These are phyloP conservation scores for Notodonta dromedarius DNA, from an alignment of 2,888 invertebrate genomes.

Conservation along the genomic window DNA sequence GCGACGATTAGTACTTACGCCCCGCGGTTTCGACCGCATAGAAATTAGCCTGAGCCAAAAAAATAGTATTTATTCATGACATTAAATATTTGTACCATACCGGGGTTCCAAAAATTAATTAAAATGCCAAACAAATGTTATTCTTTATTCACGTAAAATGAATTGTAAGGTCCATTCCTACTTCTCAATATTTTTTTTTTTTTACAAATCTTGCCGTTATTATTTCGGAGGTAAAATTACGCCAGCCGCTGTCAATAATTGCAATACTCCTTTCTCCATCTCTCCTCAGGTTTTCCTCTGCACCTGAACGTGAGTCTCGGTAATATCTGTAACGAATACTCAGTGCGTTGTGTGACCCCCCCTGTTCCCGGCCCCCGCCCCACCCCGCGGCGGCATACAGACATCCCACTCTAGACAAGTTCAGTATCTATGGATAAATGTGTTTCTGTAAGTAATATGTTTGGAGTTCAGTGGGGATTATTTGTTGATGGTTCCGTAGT, in stretches of 20 bases:
- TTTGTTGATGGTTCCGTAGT: too few species aligned
- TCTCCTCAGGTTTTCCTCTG: slow-evolving; percentile 48
- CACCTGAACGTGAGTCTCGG: slow-evolving; percentile 55
- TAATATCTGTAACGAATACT: slow-evolving; percentile 65
- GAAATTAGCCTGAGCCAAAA: too few species aligned
- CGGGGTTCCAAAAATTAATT: too few species aligned
- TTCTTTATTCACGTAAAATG: too few species aligned
- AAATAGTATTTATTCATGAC: too few species aligned
- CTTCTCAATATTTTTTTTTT: too few species aligned
- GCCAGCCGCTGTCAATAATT: background rate
- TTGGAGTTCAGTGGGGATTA: background rate
- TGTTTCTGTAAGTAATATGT: background rate
- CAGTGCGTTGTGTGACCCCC: slow-evolving; percentile 66
- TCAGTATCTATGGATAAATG: background rate
- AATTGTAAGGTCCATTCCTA: too few species aligned
- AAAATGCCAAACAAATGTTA: too few species aligned
- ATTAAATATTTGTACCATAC: too few species aligned
- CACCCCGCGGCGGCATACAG: slow-evolving; percentile 9
- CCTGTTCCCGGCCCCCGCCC: slow-evolving; percentile 11
- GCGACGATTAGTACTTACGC: too few species aligned
- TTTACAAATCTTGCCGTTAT: too few species aligned
- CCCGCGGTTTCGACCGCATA: too few species aligned
- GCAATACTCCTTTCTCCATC: slow-evolving; percentile 12
- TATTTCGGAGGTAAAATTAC: slow-evolving; percentile 5
- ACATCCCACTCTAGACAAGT: slow-evolving; percentile 17